phyloP scores from a whole-genome alignment of 1,140 invertebrate species.

The Drosophila subobscura region DNA sequence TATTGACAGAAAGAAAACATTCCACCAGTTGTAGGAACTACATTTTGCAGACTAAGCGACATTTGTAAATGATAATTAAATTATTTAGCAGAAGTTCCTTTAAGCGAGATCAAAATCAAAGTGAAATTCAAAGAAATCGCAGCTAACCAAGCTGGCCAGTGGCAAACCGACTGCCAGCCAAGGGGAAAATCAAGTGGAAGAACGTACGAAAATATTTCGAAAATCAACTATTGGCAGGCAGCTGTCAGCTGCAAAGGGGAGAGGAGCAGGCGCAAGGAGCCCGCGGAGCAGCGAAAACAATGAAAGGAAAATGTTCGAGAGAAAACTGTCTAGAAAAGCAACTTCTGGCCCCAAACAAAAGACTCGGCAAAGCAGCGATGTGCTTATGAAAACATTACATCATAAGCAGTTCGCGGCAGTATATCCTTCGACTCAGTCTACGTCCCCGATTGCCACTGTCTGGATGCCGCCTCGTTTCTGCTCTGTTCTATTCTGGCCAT shows the following conservation, averaged over 20 bases:
- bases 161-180: conserved; percentile 46
- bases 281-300: conserved; percentile 61
- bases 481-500: conserved; percentile 16
- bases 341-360: conserved; percentile 56
- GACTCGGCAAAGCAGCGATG: conserved; percentile 11
- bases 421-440: conserved; percentile 30
- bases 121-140: too few relatives aligned
- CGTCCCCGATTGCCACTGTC: neutral
- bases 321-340: conserved; percentile 46
- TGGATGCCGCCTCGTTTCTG: neutral
- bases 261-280: conserved; percentile 30
- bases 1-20: conserved; percentile 4
- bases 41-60: neutral
- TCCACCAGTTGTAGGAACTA: neutral
- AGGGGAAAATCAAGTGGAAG: conserved; percentile 71
- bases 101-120: too few relatives aligned
- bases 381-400: conserved; percentile 78
- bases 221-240: conserved; percentile 80
- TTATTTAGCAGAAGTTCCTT: too few relatives aligned
- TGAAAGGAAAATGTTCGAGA: conserved; percentile 42
- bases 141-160: conserved; percentile 13
- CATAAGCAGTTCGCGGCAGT: conserved; percentile 62
- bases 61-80: neutral
- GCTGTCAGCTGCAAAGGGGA: conserved; percentile 70
- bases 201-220: conserved; percentile 62